Conservation (phyloP, 2,888 invertebrate genomes). For the Magallana nippona region DNA sequence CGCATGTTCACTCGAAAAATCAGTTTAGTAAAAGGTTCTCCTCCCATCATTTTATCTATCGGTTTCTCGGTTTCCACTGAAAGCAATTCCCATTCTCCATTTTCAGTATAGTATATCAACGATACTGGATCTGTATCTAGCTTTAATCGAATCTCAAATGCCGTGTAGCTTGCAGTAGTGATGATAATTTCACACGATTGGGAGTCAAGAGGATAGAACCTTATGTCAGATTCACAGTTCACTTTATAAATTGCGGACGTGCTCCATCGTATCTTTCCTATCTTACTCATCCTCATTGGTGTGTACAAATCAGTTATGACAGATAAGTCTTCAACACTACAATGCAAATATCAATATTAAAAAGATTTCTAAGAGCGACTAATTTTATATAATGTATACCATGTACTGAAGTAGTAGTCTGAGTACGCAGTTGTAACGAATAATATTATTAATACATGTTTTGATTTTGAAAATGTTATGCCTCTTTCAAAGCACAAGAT, state of each 20-base stretch:
- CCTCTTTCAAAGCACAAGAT: too few relatives aligned
- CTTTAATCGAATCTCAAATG: constrained; percentile 45
- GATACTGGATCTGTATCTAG: constrained; percentile 28
- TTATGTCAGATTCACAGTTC: constrained; percentile 54
- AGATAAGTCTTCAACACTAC: constrained; percentile 55
- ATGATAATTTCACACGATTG: constrained; percentile 54
- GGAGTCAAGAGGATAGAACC: constrained; percentile 58
- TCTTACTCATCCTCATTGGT: constrained; percentile 51
- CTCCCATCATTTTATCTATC: constrained; percentile 36
- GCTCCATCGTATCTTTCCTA: constrained; percentile 51
- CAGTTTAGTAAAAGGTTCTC: constrained; percentile 47
- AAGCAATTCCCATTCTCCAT: constrained; percentile 60
- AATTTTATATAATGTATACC: too few relatives aligned
- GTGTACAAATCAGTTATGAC: constrained; percentile 51
- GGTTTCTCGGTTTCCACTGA: not conserved
- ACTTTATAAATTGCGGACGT: constrained; percentile 55
- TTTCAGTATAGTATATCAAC: constrained; percentile 43
- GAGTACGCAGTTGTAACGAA: too few relatives aligned
- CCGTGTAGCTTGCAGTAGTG: constrained; percentile 56
- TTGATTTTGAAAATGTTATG: too few relatives aligned
- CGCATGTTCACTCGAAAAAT: constrained; percentile 53
- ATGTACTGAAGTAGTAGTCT: too few relatives aligned
- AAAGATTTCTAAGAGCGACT: not conserved
- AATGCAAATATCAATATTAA: not conserved
- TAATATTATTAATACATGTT: too few relatives aligned